Base-by-base conservation (phyloP, 1,140 invertebrate genomes). In the Sipha flava region DNA sequence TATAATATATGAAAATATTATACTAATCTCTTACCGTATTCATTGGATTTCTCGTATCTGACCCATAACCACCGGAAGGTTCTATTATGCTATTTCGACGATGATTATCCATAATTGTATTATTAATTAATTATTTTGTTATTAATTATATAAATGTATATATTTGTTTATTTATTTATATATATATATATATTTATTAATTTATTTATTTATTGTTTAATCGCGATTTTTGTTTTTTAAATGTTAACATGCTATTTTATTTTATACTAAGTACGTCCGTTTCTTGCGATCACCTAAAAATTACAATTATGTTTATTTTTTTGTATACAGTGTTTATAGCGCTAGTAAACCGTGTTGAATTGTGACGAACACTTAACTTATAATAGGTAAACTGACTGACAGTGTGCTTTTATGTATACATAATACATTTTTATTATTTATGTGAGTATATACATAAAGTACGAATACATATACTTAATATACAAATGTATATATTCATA, bases 81-180 rank as follows among this genome's bases (percentile, higher is more conserved):
- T 75, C 72, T 75, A 75, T 2, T 10, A 57, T 34, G 31, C 72
- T 75, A 75, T 23, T 75, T 16, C 72, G 72, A 75, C 49, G 72
- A 54, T 75, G 21, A 29, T n/a, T 57, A 37, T 75, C 72, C 49
- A 57, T 75, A 57, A 31, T 37, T 45, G 10, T 21, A 16, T 66
- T 62, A 40, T 66, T 1, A 5, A 14, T 21, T 40, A n/a, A 49
- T n/a, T 2, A n/a, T n/a, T 49, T n/a, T 49, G 2, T 49, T n/a
- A 4, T n/a, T 49, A 49, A 6, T 40, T 40, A n/a, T 49, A n/a
- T 43, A 1, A 43, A 43, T 5, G 14, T 1, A 7, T 57, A 18
- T 16, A 57, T 57, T 57, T 57, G 0, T 14, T 57, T 57, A 57
- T 1, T 57, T 1, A 26, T 26, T 23, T 26, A 57, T 57, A 5